phyloP scores from a whole-genome alignment of 2,888 invertebrate genomes.

The Lycaena phlaeas region DNA sequence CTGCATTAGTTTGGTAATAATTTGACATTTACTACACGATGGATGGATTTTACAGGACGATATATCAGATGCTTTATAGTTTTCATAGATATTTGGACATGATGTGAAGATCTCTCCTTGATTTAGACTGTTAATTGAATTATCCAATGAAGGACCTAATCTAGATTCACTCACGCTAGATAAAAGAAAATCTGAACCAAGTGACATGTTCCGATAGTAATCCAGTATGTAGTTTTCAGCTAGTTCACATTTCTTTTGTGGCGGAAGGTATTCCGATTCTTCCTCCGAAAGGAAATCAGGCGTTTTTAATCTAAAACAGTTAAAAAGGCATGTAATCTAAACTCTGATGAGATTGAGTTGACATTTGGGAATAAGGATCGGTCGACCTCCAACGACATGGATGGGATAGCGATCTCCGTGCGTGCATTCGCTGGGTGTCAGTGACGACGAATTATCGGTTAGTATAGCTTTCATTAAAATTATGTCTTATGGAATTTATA shows the following conservation, averaged over 20 bases:
- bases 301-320: slow-evolving; percentile 35
- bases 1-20: too few relatives aligned
- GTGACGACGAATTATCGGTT: too few relatives aligned
- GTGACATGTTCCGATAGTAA: slow-evolving; percentile 39
- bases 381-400: too few relatives aligned
- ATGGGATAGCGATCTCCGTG: too few relatives aligned
- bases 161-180: slow-evolving; percentile 38
- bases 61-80: slow-evolving; percentile 30
- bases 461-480: too few relatives aligned
- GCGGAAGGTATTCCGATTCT: slow-evolving; percentile 28
- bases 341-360: too few relatives aligned
- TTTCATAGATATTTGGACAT: slow-evolving; percentile 43
- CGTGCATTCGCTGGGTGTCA: too few relatives aligned
- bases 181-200: slow-evolving; percentile 36
- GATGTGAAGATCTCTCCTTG: slow-evolving; percentile 37
- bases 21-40: slow-evolving; percentile 27
- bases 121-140: slow-evolving; percentile 8
- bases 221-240: slow-evolving; percentile 48
- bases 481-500: too few relatives aligned
- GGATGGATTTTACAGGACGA: slow-evolving; percentile 35
- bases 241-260: slow-evolving; percentile 36
- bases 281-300: slow-evolving; percentile 34
- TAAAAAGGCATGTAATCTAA: too few relatives aligned
- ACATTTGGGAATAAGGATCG: too few relatives aligned
- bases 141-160: slow-evolving; percentile 10